phyloP scores from a whole-genome alignment of 2,888 invertebrate genomes.

The Hemaris fuciformis region DNA sequence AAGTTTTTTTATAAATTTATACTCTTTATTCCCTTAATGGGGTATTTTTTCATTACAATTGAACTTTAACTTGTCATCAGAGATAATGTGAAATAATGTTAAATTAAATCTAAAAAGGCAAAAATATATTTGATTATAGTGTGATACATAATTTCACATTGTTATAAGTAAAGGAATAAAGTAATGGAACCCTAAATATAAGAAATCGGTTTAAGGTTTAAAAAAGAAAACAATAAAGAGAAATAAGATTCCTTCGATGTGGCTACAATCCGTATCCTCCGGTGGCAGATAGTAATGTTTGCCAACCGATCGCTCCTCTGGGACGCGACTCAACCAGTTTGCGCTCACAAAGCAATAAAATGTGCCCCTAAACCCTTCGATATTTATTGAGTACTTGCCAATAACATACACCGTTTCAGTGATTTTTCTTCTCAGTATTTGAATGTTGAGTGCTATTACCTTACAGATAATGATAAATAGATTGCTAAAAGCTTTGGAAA shows the following conservation, averaged over 20 bases:
- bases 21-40: too few species aligned
- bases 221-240: conserved; percentile 20
- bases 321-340: conserved; percentile 59
- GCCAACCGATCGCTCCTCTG: conserved; percentile 73
- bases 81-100: too few species aligned
- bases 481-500: too few species aligned
- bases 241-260: conserved; percentile 37
- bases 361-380: conserved; percentile 54
- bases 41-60: too few species aligned
- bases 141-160: background rate
- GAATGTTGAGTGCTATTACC: background rate
- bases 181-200: background rate
- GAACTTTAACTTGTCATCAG: too few species aligned
- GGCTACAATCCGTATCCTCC: conserved; percentile 42
- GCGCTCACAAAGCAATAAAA: conserved; percentile 65
- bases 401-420: conserved; percentile 14
- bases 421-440: background rate
- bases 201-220: background rate
- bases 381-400: conserved; percentile 53
- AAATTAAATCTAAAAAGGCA: too few species aligned
- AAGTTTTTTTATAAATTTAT: too few species aligned
- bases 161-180: background rate
- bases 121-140: too few species aligned
- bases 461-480: background rate
- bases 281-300: conserved; percentile 61